Conservation (phyloP, 2,797 vertebrate species). For the Epinephelus awoara region DNA sequence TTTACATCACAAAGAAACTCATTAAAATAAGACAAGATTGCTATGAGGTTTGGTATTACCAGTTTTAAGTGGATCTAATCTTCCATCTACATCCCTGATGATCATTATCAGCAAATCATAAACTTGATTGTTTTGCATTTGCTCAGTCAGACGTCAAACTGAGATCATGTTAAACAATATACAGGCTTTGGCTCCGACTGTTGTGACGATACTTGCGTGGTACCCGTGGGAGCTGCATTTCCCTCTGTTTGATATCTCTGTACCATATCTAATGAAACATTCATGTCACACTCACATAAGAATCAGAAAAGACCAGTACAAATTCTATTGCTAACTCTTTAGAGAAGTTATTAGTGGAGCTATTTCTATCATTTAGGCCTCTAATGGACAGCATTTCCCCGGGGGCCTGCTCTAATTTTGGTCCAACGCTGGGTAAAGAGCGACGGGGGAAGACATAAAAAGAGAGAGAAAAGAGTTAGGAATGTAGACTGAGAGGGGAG, state of each 20-base stretch:
- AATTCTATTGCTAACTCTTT: conserved; percentile 52
- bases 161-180: conserved; percentile 45
- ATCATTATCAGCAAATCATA: conserved; percentile 33
- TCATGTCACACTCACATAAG: conserved; percentile 58
- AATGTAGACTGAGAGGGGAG: conserved; percentile 21
- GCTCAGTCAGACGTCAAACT: conserved; percentile 5
- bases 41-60: neutral
- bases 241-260: conserved; percentile 31
- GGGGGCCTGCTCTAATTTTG: conserved; percentile 72
- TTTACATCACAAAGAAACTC: conserved; percentile 1
- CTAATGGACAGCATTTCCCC: conserved; percentile 72
- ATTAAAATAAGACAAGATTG: neutral
- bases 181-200: conserved; percentile 1
- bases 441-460: conserved; percentile 24
- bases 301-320: conserved; percentile 46
- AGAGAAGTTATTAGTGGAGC: conserved; percentile 66
- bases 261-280: conserved; percentile 64
- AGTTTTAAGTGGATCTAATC: conserved; percentile 29
- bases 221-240: conserved; percentile 27
- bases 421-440: conserved; percentile 44
- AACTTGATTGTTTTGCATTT: conserved; percentile 43
- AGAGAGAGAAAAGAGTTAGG: conserved; percentile 10
- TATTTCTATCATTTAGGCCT: conserved; percentile 72
- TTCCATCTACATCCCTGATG: conserved; percentile 8
- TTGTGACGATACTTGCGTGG: conserved; percentile 6